These are phyloP conservation scores for Penaeus chinensis DNA, from an alignment of 1,140 invertebrate species.

Conservation along the genomic window DNA sequence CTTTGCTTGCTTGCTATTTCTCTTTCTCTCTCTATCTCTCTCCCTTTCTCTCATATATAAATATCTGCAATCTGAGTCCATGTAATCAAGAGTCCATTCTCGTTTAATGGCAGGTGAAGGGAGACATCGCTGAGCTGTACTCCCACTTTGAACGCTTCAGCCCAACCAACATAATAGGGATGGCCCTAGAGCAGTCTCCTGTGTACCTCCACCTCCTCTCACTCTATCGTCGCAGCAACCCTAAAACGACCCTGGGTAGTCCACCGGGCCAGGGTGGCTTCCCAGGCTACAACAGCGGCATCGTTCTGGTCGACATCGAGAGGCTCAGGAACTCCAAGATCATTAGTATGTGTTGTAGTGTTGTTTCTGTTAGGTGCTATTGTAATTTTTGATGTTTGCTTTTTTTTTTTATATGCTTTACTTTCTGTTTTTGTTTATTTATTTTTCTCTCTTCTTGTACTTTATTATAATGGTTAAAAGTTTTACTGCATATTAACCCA, in stretches of 20 bases:
- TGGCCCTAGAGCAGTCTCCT: slow-evolving; percentile 82
- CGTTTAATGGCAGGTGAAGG: slow-evolving; percentile 59
- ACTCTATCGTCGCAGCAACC: slow-evolving; percentile 75
- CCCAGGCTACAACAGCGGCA: slow-evolving; percentile 85
- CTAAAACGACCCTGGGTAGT: slow-evolving; percentile 74
- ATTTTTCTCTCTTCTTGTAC: no score
- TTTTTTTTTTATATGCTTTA: neutral
- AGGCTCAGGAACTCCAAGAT: slow-evolving; percentile 75
- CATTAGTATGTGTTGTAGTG: slow-evolving; percentile 16
- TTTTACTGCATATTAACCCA: no score
- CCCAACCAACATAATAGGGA: slow-evolving; percentile 76
- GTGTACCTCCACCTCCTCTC: slow-evolving; percentile 85
- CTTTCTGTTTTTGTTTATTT: no score
- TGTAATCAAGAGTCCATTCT: neutral
- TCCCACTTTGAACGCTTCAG: slow-evolving; percentile 74
- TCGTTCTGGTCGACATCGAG: slow-evolving; percentile 80
- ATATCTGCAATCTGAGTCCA: neutral
- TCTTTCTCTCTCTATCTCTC: no score
- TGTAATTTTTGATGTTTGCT: neutral
- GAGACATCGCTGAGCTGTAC: slow-evolving; percentile 78
- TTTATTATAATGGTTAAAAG: no score
- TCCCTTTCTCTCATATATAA: no score
- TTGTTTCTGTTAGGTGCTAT: neutral
- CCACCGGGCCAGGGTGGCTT: slow-evolving; percentile 73
- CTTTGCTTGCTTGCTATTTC: no score